Base-by-base conservation (phyloP, 2,113 vertebrate species). In the Elachura formosa region DNA sequence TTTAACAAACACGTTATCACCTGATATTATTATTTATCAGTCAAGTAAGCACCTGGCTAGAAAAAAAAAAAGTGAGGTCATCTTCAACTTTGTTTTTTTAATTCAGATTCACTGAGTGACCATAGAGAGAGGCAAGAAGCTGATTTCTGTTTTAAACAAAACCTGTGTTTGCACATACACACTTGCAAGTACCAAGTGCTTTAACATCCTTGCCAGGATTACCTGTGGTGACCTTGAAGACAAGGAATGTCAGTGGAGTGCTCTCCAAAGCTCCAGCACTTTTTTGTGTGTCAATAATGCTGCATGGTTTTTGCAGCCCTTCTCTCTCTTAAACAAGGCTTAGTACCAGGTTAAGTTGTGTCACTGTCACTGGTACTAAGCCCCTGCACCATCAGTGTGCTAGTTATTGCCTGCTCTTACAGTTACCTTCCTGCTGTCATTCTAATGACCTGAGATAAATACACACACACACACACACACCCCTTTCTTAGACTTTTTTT, bases 1-100 rank as follows among this genome's bases (percentile, higher is more conserved):
- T 81, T 84, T 93, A 93, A 92, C 43, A 25, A 93, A 94, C 77
- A 92, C 31, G 59, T 84, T 94, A 94, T 84, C 92, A 87, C 56
- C 84, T 90, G 5, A 40, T 96, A 51, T 86, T 90, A 89, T 71
- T 72, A 52, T 75, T 68, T 61, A 79, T 63, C 43, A 75, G 28
- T 75, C 69, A 84, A 89, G 24, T 45, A 94, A 78, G 52, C 43
- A 56, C 10, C 38, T 59, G 74, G 31, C 16, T 51, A 55, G 40
- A 22, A 33, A 56, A 66, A 61, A 45, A 71, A 51, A 82, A 19
- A 0, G 5, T 11, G 22, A 93, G 79, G 49, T 24, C 9, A 49
- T 82, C 38, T 58, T 88, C 43, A 68, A 34, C 13, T 31, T 51
- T 24, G 5, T 17, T 72, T 79, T 63, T 62, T 66, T 1, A n/a